Evolutionary conservation across 2,888 invertebrate species (phyloP).

Genomic region (Dione vanillae): DNA sequence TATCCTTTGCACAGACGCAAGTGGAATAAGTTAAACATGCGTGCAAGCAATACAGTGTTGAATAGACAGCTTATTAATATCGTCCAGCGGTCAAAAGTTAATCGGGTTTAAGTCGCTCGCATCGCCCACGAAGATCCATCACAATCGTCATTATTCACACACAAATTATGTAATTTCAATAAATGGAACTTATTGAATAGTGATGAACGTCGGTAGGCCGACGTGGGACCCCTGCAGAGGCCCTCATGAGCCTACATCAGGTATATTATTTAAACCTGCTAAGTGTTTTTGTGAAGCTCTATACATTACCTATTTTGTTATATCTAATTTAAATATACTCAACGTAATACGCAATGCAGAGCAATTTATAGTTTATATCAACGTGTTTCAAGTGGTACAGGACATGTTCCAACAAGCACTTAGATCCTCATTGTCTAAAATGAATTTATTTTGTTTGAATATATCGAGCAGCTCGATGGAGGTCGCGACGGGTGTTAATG

Average conservation of each 20-base stretch:
- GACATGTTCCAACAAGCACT: conserved; percentile 68
- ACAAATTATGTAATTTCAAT: conserved; percentile 85
- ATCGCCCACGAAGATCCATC: conserved; percentile 84
- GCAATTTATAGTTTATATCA: conserved; percentile 30
- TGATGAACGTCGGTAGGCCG: conserved; percentile 82
- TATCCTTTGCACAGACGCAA: conserved; percentile 26
- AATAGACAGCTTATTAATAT: conserved; percentile 79
- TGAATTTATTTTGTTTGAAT: conserved; percentile 78
- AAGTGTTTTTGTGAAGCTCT: conserved; percentile 49
- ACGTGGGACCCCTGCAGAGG: conserved; percentile 70
- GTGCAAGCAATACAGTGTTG: conserved; percentile 56
- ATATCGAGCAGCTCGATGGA: conserved; percentile 64
- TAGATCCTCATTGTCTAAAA: conserved; percentile 75
- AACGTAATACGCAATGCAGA: conserved; percentile 52
- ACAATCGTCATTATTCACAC: conserved; percentile 84
- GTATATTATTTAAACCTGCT: conserved; percentile 50
- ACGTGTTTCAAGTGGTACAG: conserved; percentile 48
- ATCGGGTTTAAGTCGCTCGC: conserved; percentile 82
- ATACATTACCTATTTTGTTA: conserved; percentile 46
- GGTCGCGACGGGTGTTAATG: conserved; percentile 69
- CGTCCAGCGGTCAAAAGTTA: conserved; percentile 81
- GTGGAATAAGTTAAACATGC: conserved; percentile 44
- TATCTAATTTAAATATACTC: background rate
- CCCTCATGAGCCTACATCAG: conserved; percentile 53
- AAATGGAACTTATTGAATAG: conserved; percentile 84